Evolutionary conservation across 1,140 invertebrate species (phyloP), one percentile per base, ranked within the genome.

Genomic region (Drosophila mayri): DNA sequence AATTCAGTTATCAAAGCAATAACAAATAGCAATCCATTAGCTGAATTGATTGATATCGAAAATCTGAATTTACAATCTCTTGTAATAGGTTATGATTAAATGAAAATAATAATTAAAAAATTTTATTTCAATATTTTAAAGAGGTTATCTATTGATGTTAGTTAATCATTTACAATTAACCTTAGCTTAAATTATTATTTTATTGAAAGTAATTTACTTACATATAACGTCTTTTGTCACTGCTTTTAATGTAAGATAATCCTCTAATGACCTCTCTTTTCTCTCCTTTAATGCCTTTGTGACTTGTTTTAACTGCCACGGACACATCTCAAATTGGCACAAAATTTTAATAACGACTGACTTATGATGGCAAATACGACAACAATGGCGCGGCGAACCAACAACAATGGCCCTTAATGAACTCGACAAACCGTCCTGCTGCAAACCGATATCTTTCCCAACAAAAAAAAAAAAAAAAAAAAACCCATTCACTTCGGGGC

Each of bases 341-440:
- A 76, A 79, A 71, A 85, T 85, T 90, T 73, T 81, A 90, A 90
- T 90, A 90, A 90, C 81, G 75, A 64, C 71, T 57, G 81, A 68
- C 74, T 81, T 90, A 84, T 84, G 70, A 54, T 54, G 76, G 79
- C 68, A 65, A 74, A 54, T 49, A 79, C 64, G 66, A 79, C 46
- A 67, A 78, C 54, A 60, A 49, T 64, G 66, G 57, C 79, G 46
- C 67, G 55, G 25, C 58, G 54, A 41, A 32, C 63, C 78, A 55
- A 28, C 61, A 62, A 88, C 84, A 88, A 90, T 90, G 85, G 85
- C 37, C 35, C 67, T 79, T 90, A 90, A 90, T 90, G 85, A 90
- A 90, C 85, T 75, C 50, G 66, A 66, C 58, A 63, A 74, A 66
- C 18, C 38, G 20, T 32, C 18, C 59, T 32, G 9, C 47, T 62